Evolutionary conservation across 2,888 invertebrate species (phyloP), one percentile per base, ranked within the genome.

Genomic region (Epirrita christyi): DNA sequence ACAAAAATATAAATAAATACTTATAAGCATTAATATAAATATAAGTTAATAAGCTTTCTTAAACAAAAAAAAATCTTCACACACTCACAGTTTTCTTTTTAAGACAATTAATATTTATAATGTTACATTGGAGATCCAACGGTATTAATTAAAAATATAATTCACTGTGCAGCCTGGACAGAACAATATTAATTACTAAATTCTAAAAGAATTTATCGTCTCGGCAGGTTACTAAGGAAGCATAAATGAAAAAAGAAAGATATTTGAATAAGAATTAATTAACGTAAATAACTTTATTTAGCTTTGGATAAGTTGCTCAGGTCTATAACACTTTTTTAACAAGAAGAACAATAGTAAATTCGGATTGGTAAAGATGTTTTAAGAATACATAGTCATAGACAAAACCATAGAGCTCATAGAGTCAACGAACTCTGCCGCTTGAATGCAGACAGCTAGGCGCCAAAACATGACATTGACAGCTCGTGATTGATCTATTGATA

Each of bases 371-470:
- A 6, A 38, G 13, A 43, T 21, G 37, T 36, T 47, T 43, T 6
- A n/a, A 42, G 15, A 44, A 45, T 45, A 1, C 14, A 4, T 28
- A 29, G 14, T 13, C 61, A 50, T 59, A 53, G 42, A 48, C 49
- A 49, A 63, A 58, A 55, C 53, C 60, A 61, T 62, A 67, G 55
- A 59, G n/a, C 58, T 42, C 40, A 37, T 51, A 58, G 59, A 75
- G 81, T 83, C 82, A 76, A 73, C 71, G 80, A 84, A 77, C 87
- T 72, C 64, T 59, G 66, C 52, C 52, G 65, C 61, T 68, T 75
- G 74, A 75, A 78, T 73, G 73, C 73, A 88, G 88, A 88, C 88
- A 70, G 80, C 75, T 44, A 80, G 88, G 88, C 88, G 88, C 88
- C 88, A 73, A 73, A 73, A 74, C 69, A 61, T 73, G 75, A 73